Base-by-base conservation (phyloP, 2,888 invertebrate species). In the Lepidochrysops patricia region DNA sequence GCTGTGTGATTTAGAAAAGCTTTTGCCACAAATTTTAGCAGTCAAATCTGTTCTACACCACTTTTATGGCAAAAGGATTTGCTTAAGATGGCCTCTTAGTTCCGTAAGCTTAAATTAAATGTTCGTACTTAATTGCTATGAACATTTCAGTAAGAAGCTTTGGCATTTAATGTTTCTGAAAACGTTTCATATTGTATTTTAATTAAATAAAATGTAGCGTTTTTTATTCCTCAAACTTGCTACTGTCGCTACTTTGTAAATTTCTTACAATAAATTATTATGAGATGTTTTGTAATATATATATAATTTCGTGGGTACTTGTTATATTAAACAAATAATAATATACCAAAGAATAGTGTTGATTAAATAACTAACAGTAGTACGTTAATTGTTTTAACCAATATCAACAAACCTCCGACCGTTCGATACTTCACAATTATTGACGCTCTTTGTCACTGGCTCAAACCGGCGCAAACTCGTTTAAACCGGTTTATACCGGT, bases 361-460 rank as follows among this genome's bases (percentile, higher is more conserved):
- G 23, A 32, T 49, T 58, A 50, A 34, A 34, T 58, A 58, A 26
- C 27, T 27, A 57, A 58, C 26, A 58, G 49, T 49, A 50, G n/a
- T 32, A 34, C 50, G 34, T 43, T 49, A 58, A 58, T 58, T 58
- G 58, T 58, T 58, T 58, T 58, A 58, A 50, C 58, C 58, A 50
- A 32, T 58, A 49, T 58, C 73, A 72, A 76, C 74, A 73, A 71
- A 71, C 72, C 76, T 72, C 66, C 70, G 59, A 15, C 71, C 66
- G 63, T 65, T 68, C 70, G 69, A 69, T 72, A 72, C 72, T 74
- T 73, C 69, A 74, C 68, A 73, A 71, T 72, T n/a, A n/a, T n/a
- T 73, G 71, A 65, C 75, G 70, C 73, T 75, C 74, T 76, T 73
- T 72, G 72, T 73, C 62, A 58, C 25, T 5, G 50, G 49, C 34